These are phyloP conservation scores for Cromileptes altivelis DNA, from an alignment of 2,113 vertebrate species.

Conservation along the genomic window DNA sequence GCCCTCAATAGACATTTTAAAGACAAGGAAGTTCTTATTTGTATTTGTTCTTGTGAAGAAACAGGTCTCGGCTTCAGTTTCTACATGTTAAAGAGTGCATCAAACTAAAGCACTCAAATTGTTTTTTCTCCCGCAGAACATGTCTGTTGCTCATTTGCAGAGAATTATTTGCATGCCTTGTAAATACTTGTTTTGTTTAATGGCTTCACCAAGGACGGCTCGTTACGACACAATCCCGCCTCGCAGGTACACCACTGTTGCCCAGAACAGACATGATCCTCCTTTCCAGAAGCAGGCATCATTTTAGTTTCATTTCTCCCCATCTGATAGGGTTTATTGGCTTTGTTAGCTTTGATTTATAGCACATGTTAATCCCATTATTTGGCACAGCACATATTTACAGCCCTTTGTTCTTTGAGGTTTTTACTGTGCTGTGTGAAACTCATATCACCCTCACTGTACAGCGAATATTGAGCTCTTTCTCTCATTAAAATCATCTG, in stretches of 20 bases:
- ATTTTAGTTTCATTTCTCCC: slow-evolving; percentile 3
- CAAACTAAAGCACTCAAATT: neutral
- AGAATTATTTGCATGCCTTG: slow-evolving; percentile 45
- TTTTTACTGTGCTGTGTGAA: slow-evolving; percentile 7
- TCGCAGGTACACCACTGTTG: slow-evolving; percentile 40
- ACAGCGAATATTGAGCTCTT: neutral
- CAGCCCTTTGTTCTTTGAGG: neutral
- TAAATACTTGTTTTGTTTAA: slow-evolving; percentile 58
- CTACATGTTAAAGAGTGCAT: neutral
- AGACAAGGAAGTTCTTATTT: slow-evolving; percentile 6
- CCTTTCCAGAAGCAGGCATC: slow-evolving; percentile 16
- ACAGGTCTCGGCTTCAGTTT: neutral
- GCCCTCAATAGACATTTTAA: slow-evolving; percentile 4
- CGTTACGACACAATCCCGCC: slow-evolving; percentile 28
- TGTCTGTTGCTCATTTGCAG: slow-evolving; percentile 20
- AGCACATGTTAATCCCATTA: neutral
- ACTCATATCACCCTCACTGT: slow-evolving; percentile 14
- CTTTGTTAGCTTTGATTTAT: neutral
- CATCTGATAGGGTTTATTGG: slow-evolving; percentile 2
- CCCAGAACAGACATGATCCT: slow-evolving; percentile 34
- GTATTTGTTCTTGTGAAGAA: neutral
- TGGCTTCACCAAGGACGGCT: slow-evolving; percentile 57
- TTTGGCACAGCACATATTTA: slow-evolving; percentile 4
- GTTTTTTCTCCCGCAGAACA: neutral
- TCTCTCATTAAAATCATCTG: slow-evolving; percentile 9